Base-by-base conservation (phyloP, 2,113 vertebrate species). In the Corythaixoides concolor region DNA sequence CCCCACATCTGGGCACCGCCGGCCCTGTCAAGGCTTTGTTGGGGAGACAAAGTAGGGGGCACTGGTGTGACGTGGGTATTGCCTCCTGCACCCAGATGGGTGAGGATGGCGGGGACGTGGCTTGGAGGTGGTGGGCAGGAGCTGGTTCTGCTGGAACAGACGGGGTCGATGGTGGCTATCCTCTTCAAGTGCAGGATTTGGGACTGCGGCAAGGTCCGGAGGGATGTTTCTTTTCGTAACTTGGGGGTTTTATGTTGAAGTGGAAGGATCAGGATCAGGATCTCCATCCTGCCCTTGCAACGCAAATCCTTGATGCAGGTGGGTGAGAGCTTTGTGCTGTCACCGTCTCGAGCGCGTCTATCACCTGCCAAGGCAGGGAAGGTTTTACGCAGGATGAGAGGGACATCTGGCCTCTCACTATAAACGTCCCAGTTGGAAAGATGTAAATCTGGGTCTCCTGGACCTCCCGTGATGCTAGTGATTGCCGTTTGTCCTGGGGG, bases 311-410 rank as follows among this genome's bases (percentile, higher is more conserved):
- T 16, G 30, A 6, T 35, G 56, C 2, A 5, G 23, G 67, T 9
- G 33, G 32, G 24, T 28, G 26, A 32, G 50, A n/a, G 49, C 60
- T 37, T 23, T 4, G 5, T 20, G 43, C 59, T 69, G 23, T 69
- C 2, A 0, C 45, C 33, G 1, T 60, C 85, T 33, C 32, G 15
- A 49, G 30, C 3, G 26, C 41, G n/a, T 47, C 64, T n/a, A 0
- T 55, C 49, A 23, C 47, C 53, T 12, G 2, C 20, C 37, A 18
- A 75, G 47, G 39, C 32, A 41, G 58, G 59, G 50, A 47, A 12
- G 28, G 62, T 30, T 19, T 77, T 28, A 7, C 0, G 2, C 0
- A 2, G 17, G 58, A 19, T 4, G 27, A 30, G 43, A 32, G 3
- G 78, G 19, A 37, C 59, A 21, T 15, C 16, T 47, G 7, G 2